Conservation (phyloP, 1,140 invertebrate genomes). For the Philopotamus ludificatus region DNA sequence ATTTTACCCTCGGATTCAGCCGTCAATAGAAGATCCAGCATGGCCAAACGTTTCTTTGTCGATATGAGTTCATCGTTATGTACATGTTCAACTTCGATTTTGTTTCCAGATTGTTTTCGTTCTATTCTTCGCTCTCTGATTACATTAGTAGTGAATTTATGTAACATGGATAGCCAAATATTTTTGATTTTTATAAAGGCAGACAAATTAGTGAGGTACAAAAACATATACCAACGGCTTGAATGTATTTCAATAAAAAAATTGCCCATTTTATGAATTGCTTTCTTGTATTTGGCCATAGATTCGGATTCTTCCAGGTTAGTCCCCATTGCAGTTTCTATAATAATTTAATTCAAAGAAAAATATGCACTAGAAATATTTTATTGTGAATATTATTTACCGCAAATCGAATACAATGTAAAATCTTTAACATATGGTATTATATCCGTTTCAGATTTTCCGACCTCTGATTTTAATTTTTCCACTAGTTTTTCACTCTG, state of each 20-base stretch:
- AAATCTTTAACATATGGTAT: constrained; percentile 42
- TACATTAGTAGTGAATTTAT: constrained; percentile 45
- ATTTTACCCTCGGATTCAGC: constrained; percentile 55
- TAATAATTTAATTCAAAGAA: neutral
- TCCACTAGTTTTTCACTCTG: constrained; percentile 43
- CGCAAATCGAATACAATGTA: constrained; percentile 46
- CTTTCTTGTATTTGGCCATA: constrained; percentile 31
- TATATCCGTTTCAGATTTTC: constrained; percentile 41
- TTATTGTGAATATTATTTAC: constrained; percentile 29
- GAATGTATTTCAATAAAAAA: constrained; percentile 45
- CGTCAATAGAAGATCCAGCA: constrained; percentile 69
- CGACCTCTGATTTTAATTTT: constrained; percentile 30
- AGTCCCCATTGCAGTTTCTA: constrained; percentile 21
- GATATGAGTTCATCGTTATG: constrained; percentile 24
- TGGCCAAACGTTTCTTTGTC: constrained; percentile 58
- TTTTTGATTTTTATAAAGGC: constrained; percentile 38
- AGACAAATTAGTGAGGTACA: constrained; percentile 37
- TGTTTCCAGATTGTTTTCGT: constrained; percentile 1
- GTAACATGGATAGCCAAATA: constrained; percentile 42
- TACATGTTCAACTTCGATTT: neutral
- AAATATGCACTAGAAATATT: neutral
- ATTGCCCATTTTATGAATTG: constrained; percentile 47
- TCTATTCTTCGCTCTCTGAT: constrained; percentile 42
- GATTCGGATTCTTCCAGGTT: neutral
- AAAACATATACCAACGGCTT: constrained; percentile 45